These are phyloP conservation scores for Trichomalopsis sarcophagae DNA, from an alignment of 1,140 invertebrate species.

Conservation along the genomic window DNA sequence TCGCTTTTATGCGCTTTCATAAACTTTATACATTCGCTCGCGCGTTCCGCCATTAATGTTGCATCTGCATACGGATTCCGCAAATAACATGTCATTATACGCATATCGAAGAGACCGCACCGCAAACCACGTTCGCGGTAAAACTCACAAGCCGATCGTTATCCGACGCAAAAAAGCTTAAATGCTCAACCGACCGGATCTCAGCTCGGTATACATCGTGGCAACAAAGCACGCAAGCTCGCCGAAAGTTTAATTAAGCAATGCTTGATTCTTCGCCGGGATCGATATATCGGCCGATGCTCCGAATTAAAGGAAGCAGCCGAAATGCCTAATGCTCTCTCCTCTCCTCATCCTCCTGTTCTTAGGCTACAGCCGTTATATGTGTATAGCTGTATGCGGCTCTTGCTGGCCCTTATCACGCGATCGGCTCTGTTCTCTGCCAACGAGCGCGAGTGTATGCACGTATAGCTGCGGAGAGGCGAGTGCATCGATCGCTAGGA, in stretches of 20 bases:
- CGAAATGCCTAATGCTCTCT: conserved; percentile 27
- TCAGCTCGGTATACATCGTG: too few species aligned
- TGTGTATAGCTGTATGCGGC: neutral
- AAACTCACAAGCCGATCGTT: too few species aligned
- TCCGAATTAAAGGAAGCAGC: conserved; percentile 25
- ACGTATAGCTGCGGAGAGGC: neutral
- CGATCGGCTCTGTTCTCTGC: conserved; percentile 1
- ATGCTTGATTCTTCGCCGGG: neutral
- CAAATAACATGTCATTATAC: too few species aligned
- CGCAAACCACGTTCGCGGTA: too few species aligned
- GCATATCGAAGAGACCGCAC: too few species aligned
- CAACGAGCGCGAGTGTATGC: neutral
- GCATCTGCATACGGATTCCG: too few species aligned
- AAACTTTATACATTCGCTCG: too few species aligned
- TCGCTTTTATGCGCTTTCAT: too few species aligned
- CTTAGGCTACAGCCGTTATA: conserved; percentile 24
- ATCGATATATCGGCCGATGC: neutral
- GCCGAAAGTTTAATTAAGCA: neutral
- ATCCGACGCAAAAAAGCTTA: too few species aligned
- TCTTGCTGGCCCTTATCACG: conserved; percentile 4
- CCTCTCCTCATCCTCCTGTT: conserved; percentile 16
- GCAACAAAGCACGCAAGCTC: neutral
- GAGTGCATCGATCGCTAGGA: conserved; percentile 23
- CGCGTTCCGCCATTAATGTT: too few species aligned
- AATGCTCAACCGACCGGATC: too few species aligned